Evolutionary conservation across 1,140 invertebrate genomes (phyloP), one percentile per base, ranked within the genome.

Genomic region (Plutomurus gul): DNA sequence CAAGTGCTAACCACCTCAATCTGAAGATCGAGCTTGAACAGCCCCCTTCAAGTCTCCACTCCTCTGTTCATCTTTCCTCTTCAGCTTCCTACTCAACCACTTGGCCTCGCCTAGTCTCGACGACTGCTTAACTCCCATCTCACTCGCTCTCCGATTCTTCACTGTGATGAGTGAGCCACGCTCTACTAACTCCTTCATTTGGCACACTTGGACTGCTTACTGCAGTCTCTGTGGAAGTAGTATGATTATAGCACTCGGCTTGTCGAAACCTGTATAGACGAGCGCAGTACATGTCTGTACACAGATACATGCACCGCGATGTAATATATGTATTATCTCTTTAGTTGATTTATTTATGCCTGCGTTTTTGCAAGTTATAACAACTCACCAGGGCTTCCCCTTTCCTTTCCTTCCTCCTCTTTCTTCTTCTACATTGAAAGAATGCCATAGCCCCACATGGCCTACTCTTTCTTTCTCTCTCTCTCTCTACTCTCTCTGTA

Each of bases 1-100:
- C 56, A 65, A 65, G 56, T 33, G 56, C 56, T 65, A 65, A 33
- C 49, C 56, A 65, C 27, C 56, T 65, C 30, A 65, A 30, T 30
- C 18, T 65, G 27, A 65, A 65, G 56, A 65, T 65, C 27, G n/a
- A 27, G 36, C 22, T 65, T 65, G 56, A 65, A 65, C 22, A 65
- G 25, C 56, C 56, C 56, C 56, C 36, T 65, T 36, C 27, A 65
- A 65, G 16, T 65, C 51, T 60, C 43, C 5, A 46, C 1, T 18
- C 20, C 20, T 18, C 20, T 46, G 16, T 46, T 46, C 20, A 16
- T 18, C 20, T 47, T 20, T 18, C 20, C 25, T 65, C 11, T 22
- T 18, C 56, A 36, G 30, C 30, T 11, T 51, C 18, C 20, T 25
- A 8, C 47, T 7, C 6, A 39, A 13, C 25, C 47, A 49, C n/a